Base-by-base conservation (phyloP, 2,113 vertebrate species). In the Hippocampus comes region DNA sequence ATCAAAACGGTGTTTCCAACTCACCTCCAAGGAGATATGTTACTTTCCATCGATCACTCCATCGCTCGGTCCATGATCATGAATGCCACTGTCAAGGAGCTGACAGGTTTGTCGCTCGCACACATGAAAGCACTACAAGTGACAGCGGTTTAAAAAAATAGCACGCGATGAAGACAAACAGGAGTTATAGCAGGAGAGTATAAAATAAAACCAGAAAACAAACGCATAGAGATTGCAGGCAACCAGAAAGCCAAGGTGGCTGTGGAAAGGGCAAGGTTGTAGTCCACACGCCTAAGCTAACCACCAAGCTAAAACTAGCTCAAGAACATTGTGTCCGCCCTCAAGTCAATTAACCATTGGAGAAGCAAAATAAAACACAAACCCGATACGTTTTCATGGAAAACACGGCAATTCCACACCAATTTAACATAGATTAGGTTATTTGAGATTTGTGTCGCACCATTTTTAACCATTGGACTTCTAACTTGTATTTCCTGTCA, bases 401-500 rank as follows among this genome's bases (percentile, higher is more conserved):
- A 60, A 74, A 68, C 34, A 48, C 46, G 2, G 48, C 2, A 14
- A 49, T 30, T 69, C 10, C 23, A 53, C n/a, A 42, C 2, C 23
- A 7, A 67, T 49, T 9, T 12, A 12, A 27, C 0, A 1, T 1
- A 0, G 14, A 67, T 64, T 5, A 12, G 63, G 2, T 51, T 51
- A 46, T 66, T 41, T 18, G 11, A 68, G 34, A 25, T 70, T 30
- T 38, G 71, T 76, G 69, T 78, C 76, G 59, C 73, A 69, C 30
- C 12, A 41, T 23, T 2, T 2, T 23, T 46, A 57, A 63, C 63
- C 57, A 25, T 15, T 43, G 18, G 74, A 74, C 56, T 73, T 83
- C 71, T 71, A 80, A 78, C 72, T 8, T 48, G 41, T 9, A 73
- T 75, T 92, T 92, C 92, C 91, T 27, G 82, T 91, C 92, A 93